phyloP scores from a whole-genome alignment of 92 coral and sea anemone genomes.

The Epizoanthus illoricatus region DNA sequence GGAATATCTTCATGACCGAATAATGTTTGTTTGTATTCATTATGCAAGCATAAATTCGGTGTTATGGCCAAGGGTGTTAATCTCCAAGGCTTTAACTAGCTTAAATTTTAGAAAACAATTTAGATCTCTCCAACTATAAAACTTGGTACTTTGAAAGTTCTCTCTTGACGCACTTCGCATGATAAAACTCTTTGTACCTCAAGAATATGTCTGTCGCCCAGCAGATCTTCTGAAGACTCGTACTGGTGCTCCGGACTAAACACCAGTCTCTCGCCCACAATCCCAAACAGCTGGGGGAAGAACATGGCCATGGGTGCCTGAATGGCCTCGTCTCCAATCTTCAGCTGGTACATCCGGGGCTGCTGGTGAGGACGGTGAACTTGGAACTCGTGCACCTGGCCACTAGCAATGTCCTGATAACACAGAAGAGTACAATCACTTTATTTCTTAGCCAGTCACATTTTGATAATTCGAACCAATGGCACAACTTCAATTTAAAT shows the following conservation, averaged over 20 bases:
- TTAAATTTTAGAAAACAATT: too few species aligned
- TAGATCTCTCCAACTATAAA: too few species aligned
- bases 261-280: conserved; percentile 85
- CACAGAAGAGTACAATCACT: neutral
- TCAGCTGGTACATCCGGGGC: conserved; percentile 84
- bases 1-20: too few species aligned
- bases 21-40: too few species aligned
- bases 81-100: too few species aligned
- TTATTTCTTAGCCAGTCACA: too few species aligned
- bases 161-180: too few species aligned
- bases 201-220: conserved; percentile 86
- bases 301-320: conserved; percentile 99
- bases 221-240: conserved; percentile 94
- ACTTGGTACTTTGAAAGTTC: too few species aligned
- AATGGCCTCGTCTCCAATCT: conserved; percentile 97
- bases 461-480: too few species aligned
- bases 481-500: too few species aligned
- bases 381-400: conserved; percentile 97
- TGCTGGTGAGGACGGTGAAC: conserved; percentile 84
- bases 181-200: conserved; percentile 57
- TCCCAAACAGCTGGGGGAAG: conserved; percentile 93
- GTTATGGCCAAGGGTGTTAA: too few species aligned
- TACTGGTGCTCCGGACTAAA: conserved; percentile 78
- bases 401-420: conserved; percentile 87
- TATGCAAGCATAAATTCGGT: too few species aligned